Conservation (phyloP, 1,140 invertebrate genomes). For the Sitodiplosis mosellana region DNA sequence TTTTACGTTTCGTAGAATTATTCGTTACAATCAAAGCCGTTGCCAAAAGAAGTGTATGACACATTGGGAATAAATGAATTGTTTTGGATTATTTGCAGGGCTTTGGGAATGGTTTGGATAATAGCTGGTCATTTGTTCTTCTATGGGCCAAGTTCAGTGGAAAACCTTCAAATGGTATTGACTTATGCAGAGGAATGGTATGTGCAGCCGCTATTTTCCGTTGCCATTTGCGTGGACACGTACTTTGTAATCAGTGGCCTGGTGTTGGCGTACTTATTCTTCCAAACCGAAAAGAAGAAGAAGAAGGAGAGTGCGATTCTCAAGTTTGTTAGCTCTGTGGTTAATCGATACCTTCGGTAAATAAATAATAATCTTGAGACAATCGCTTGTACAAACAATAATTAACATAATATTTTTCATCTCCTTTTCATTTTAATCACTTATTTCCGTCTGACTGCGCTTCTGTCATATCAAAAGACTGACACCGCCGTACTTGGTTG, state of each 20-base stretch:
- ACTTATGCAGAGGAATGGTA: constrained; percentile 17
- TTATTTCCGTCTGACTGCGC: no score
- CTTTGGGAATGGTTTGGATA: constrained; percentile 4
- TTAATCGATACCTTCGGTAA: constrained; percentile 18
- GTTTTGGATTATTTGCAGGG: constrained; percentile 1
- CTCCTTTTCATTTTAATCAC: constrained; percentile 7
- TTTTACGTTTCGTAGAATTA: no score
- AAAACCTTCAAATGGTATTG: constrained; percentile 14
- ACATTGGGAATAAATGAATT: no score
- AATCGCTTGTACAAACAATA: constrained; percentile 1
- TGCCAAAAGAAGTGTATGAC: no score
- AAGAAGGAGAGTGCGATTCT: constrained; percentile 11
- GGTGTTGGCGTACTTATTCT: constrained; percentile 25
- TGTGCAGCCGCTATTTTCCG: constrained; percentile 25
- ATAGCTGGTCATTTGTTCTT: constrained; percentile 21
- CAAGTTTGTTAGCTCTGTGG: constrained; percentile 12
- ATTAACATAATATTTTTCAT: constrained; percentile 1
- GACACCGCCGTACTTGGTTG: constrained; percentile 27
- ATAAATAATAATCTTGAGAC: constrained; percentile 20
- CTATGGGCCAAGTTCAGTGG: constrained; percentile 23
- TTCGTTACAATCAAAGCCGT: no score
- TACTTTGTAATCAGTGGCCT: constrained; percentile 31
- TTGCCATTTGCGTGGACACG: constrained; percentile 28
- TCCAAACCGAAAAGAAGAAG: constrained; percentile 13
- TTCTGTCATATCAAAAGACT: no score